Base-by-base conservation (phyloP, 2,113 vertebrate species). In the Garra rufa region DNA sequence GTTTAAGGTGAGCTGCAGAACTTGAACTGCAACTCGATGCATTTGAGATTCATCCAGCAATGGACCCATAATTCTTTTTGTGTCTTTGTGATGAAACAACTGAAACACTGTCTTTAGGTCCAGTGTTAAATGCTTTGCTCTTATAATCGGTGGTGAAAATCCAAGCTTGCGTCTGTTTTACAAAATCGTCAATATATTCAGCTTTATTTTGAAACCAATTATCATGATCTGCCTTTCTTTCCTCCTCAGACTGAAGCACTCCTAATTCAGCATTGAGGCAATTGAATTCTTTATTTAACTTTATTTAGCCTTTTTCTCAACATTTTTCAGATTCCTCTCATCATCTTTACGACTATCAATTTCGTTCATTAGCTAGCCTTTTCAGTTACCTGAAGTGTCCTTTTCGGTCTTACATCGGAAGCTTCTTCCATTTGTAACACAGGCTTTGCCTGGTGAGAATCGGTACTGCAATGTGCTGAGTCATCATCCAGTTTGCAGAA, bases 141-240 rank as follows among this genome's bases (percentile, higher is more conserved):
- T 61, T 26, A 11, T n/a, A 9, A 26, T 61, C 5, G 24, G 34
- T 4, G 2, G 34, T 61, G 26, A 61, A 10, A 61, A 61, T 61
- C 59, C 24, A 6, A 26, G 59, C 28, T 46, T 13, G 10, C 2
- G 44, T 46, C 44, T 46, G 9, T 11, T 63, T 24, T 59, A 59
- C 7, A 59, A 59, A 59, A 11, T 13, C 10, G 2, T 34, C 59
- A 63, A 63, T 63, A 63, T 61, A 61, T 61, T 8, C n/a, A 26
- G n/a, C 9, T 26, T 61, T 26, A 13, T 1, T 9, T n/a, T 61
- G n/a, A 26, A 61, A 26, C 57, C 57, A 61, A n/a, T 61, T 61
- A n/a, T 61, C 57, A 61, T 61, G 57, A 61, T 61, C 9, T 61
- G 57, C 57, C n/a, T 63, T 63, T 63, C 24, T 24, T 63, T 63